Base-by-base conservation (phyloP, 2,888 invertebrate genomes). In the Xestia sexstrigata region DNA sequence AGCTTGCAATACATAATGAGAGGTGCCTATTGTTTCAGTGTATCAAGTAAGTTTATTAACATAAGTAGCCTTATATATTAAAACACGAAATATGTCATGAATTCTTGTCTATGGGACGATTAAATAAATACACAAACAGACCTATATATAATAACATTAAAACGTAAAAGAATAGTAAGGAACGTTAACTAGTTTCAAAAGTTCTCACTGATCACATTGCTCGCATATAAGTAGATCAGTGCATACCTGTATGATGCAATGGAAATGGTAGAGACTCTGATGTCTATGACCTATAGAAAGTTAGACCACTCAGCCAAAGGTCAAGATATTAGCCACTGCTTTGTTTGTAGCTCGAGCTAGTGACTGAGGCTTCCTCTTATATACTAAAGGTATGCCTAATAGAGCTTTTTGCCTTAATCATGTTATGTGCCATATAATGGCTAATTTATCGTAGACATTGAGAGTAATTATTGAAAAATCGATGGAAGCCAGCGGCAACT, bases 401-500 rank as follows among this genome's bases (percentile, higher is more conserved):
- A 68, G 23, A 70, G n/a, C 0, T 65, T 15, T 67, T 71, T 15
- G 0, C 17, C 20, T 20, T n/a, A n/a, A n/a, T n/a, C n/a, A n/a
- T n/a, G n/a, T n/a, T n/a, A n/a, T n/a, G n/a, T n/a, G n/a, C n/a
- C n/a, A n/a, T n/a, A n/a, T n/a, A n/a, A 49, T 26, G 23, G 1
- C 30, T 73, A 60, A 71, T 84, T 77, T 45, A 74, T 76, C 55
- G 26, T 65, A 81, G 79, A 76, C 23, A 70, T 73, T 76, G 70
- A 79, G 69, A 81, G 63, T 87, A 87, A 89, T 88, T 89, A 89
- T 84, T 76, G 75, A 83, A 80, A 86, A 79, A 81, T 82, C 78
- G 62, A 76, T 79, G 82, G 81, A 81, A 79, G 88, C 87, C 87
- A 83, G 75, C 66, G 88, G 89, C 88, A 82, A 88, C 84, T 90